These are phyloP conservation scores for Catocala nupta DNA, from an alignment of 2,888 invertebrate species.

Conservation along the genomic window DNA sequence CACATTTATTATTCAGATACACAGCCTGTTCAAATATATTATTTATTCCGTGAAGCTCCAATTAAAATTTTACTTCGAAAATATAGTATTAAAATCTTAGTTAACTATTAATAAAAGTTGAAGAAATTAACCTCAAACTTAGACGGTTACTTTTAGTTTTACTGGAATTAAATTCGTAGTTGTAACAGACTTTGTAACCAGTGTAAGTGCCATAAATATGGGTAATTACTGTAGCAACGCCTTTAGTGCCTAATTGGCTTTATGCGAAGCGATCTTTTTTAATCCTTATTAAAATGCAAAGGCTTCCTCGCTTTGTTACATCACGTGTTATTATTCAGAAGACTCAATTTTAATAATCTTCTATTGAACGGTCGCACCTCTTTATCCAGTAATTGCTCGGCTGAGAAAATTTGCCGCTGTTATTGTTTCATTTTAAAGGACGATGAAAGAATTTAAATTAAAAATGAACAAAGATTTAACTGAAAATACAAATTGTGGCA, in stretches of 20 bases:
- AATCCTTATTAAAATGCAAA: slow-evolving; percentile 51
- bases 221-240: slow-evolving; percentile 42
- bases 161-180: slow-evolving; percentile 48
- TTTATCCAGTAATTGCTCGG: slow-evolving; percentile 24
- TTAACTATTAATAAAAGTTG: slow-evolving; percentile 31
- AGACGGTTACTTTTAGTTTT: slow-evolving; percentile 39
- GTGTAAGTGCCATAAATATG: slow-evolving; percentile 40
- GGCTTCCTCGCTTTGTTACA: slow-evolving; percentile 35
- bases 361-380: slow-evolving; percentile 37
- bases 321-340: slow-evolving; percentile 42
- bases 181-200: slow-evolving; percentile 36
- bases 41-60: slow-evolving; percentile 8
- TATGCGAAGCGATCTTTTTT: slow-evolving; percentile 33
- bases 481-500: slow-evolving; percentile 23
- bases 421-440: slow-evolving; percentile 34
- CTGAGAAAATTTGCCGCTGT: slow-evolving; percentile 29
- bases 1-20: slow-evolving; percentile 6
- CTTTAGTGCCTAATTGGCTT: slow-evolving; percentile 45
- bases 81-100: slow-evolving; percentile 11
- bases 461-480: slow-evolving; percentile 33
- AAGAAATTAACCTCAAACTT: slow-evolving; percentile 52
- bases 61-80: slow-evolving; percentile 2
- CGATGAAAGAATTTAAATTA: slow-evolving; percentile 29
- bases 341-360: slow-evolving; percentile 42
- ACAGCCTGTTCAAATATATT: not conserved